A percentile compares a stretch with the other conserved stretches of the same genome.
Evolutionary conservation across 2,888 invertebrate genomes (phyloP).

Genomic region (Teinopalpus imperialis): DNA sequence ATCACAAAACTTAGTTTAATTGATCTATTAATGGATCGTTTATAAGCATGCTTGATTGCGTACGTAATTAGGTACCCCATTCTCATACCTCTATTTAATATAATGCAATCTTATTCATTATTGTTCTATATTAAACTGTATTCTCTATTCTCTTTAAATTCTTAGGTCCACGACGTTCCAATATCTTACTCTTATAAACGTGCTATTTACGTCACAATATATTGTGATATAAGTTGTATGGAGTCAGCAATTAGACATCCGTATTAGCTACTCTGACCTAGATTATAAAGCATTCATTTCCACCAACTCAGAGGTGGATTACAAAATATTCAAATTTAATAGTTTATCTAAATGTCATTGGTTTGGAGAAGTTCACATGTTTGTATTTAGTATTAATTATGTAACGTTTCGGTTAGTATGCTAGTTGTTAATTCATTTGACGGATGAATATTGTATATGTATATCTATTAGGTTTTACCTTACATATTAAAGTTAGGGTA

Average conservation of each 20-base stretch:
- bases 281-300: conserved; percentile 16
- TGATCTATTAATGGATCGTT: conserved; percentile 11
- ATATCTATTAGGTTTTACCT: no score
- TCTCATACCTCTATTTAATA: no score
- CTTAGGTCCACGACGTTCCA: no score
- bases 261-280: conserved; percentile 16
- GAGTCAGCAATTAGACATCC: conserved; percentile 22
- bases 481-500: no score
- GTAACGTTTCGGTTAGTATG: not conserved
- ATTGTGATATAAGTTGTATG: conserved; percentile 14
- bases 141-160: no score
- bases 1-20: no score
- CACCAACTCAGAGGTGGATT: conserved; percentile 1
- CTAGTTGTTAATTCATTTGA: no score
- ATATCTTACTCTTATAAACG: not conserved
- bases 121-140: no score
- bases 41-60: conserved; percentile 1
- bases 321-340: conserved; percentile 15
- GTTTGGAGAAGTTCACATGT: not conserved
- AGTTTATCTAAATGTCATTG: conserved; percentile 1
- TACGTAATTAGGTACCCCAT: not conserved
- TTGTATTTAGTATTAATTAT: conserved; percentile 6
- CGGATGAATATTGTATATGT: no score
- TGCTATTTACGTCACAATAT: conserved; percentile 14
- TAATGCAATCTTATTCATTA: no score